phyloP scores from a whole-genome alignment of 1,140 invertebrate genomes.

The Chrysopa pallens region DNA sequence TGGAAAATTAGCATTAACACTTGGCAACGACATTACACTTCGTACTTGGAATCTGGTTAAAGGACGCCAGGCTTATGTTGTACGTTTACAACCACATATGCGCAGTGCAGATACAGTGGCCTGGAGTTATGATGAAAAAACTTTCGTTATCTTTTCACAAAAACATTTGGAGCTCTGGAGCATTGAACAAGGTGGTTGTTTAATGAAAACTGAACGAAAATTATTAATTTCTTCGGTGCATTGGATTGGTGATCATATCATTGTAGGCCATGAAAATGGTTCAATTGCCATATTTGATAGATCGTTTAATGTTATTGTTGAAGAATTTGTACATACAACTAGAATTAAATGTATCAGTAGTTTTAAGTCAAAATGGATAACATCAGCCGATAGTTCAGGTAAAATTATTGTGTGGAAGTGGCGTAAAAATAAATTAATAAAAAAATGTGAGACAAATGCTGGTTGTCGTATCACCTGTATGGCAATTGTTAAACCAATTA shows the following conservation, averaged over 20 bases:
- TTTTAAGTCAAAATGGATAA: conserved; percentile 19
- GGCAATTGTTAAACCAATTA: conserved; percentile 19
- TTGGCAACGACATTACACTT: conserved; percentile 67
- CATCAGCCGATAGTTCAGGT: conserved; percentile 51
- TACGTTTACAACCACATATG: conserved; percentile 38
- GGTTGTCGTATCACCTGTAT: conserved; percentile 41
- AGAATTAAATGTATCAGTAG: conserved; percentile 47
- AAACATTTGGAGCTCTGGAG: conserved; percentile 57
- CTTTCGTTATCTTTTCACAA: conserved; percentile 53
- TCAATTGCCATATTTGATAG: conserved; percentile 41
- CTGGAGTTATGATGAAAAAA: conserved; percentile 48
- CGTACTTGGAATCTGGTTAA: conserved; percentile 89
- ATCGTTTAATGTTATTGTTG: conserved; percentile 24
- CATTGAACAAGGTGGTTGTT: conserved; percentile 44
- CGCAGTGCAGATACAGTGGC: conserved; percentile 31
- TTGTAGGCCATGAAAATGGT: conserved; percentile 53
- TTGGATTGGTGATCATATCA: conserved; percentile 41
- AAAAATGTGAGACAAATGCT: conserved; percentile 28
- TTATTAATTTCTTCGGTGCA: conserved; percentile 41
- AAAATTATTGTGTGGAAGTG: conserved; percentile 59
- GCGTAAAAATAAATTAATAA: conserved; percentile 25
- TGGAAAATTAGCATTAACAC: conserved; percentile 72
- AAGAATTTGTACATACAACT: conserved; percentile 37
- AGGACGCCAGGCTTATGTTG: conserved; percentile 72
- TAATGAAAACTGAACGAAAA: conserved; percentile 34